phyloP scores from a whole-genome alignment of 2,113 vertebrate species.

The Caretta caretta region DNA sequence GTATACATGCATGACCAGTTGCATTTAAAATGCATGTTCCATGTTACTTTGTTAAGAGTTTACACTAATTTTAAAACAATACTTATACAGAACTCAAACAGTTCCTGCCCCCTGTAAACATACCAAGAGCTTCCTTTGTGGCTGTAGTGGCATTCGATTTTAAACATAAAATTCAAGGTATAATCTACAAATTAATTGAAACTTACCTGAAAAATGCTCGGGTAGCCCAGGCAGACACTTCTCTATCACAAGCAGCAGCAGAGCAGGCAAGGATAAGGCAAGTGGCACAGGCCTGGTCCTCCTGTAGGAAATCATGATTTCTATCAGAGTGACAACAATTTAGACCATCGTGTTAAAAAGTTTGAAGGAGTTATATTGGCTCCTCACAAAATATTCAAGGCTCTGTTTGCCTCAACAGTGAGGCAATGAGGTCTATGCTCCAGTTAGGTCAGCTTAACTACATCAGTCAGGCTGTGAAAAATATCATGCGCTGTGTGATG shows the following conservation, averaged over 20 bases:
- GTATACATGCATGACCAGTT: background rate
- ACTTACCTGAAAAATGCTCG: conserved; percentile 95
- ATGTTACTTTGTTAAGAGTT: background rate
- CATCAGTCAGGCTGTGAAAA: background rate
- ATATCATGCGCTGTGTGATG: background rate
- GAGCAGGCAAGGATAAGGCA: conserved; percentile 96
- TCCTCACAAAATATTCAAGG: background rate
- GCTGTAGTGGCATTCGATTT: background rate
- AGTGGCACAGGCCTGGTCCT: conserved; percentile 95
- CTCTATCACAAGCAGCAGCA: conserved; percentile 87
- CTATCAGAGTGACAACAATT: background rate
- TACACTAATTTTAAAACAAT: background rate
- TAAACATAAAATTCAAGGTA: background rate
- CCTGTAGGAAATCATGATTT: conserved; percentile 73
- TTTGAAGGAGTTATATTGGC: fast-evolving
- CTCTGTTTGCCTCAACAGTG: background rate
- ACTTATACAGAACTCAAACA: background rate
- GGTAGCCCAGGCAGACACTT: conserved; percentile 94
- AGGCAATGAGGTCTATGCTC: background rate
- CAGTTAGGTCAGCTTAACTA: background rate
- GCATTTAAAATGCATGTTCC: background rate
- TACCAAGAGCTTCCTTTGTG: background rate
- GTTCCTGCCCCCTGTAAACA: background rate
- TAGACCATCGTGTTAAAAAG: background rate
- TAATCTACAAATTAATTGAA: background rate